phyloP scores from a whole-genome alignment of 2,888 invertebrate genomes.

The Lasioglossum marginatum region DNA sequence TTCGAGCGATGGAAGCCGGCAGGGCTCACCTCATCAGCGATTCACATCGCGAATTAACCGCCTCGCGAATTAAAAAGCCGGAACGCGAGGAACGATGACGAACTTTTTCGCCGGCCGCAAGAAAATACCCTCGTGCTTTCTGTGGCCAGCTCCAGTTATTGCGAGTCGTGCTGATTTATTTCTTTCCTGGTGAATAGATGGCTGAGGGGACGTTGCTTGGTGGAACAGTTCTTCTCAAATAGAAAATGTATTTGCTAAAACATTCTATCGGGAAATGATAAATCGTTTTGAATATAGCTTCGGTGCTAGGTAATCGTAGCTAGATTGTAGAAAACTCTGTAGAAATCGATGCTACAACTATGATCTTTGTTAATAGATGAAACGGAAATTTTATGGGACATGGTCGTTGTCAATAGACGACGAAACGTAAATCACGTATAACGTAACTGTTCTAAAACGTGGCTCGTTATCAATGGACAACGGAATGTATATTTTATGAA shows the following conservation, averaged over 20 bases:
- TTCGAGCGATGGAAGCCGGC: neutral
- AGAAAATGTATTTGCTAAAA: neutral
- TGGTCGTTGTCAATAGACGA: neutral
- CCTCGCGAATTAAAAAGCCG: slow-evolving; percentile 52
- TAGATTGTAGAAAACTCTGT: neutral
- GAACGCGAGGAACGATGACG: slow-evolving; percentile 53
- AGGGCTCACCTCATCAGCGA: slow-evolving; percentile 42
- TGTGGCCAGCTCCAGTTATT: slow-evolving; percentile 35
- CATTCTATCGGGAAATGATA: neutral
- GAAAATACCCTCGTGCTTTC: slow-evolving; percentile 42
- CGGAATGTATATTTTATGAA: neutral
- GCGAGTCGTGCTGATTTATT: slow-evolving; percentile 47
- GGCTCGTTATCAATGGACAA: neutral
- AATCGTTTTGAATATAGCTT: neutral
- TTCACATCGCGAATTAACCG: slow-evolving; percentile 60
- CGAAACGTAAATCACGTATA: neutral
- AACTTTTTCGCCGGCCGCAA: slow-evolving; percentile 22
- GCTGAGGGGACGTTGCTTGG: neutral
- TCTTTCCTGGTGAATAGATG: slow-evolving; percentile 12
- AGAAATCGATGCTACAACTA: neutral
- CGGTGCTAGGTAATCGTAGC: neutral
- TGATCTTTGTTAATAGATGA: neutral
- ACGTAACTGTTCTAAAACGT: neutral
- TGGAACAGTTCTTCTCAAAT: neutral
- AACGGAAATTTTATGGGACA: neutral